Evolutionary conservation across 2,888 invertebrate species (phyloP), one percentile per base, ranked within the genome.

Genomic region (Acronicta alni): DNA sequence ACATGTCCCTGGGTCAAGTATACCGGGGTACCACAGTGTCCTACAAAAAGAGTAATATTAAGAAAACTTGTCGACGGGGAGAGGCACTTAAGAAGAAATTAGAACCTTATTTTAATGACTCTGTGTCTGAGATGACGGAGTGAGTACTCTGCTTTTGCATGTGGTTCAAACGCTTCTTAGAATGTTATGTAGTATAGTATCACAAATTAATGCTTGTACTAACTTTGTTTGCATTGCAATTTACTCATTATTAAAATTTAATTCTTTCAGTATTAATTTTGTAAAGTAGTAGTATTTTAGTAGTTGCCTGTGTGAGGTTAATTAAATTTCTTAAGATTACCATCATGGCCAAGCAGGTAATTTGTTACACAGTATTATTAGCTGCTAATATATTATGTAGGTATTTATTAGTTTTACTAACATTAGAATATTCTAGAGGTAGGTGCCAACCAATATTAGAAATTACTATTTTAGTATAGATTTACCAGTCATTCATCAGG

Each of bases 21-120:
- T 96, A 96, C 94, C 95, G 95, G 82, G 94, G 95, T 81, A 96
- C 96, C 46, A 96, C 96, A 52, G 88, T 95, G 74, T 94, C 94
- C 39, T 93, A 93, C 76, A 91, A 92, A 77, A 95, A 93, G 81
- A 90, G 89, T 70, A 90, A 89, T 71, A 90, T 95, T 80, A 96
- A 95, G 93, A 96, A 95, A 92, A 95, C 95, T 64, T 94, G 96
- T 89, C 95, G 88, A 73, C 90, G 93, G 79, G 91, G 92, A 67
- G 89, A 90, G 66, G 82, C 85, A 32, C 86, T 90, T 62, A 93
- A 88, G 78, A 87, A 81, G 77, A 86, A 77, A 65, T 77, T 89
- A 66, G 70, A 75, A 53, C 82, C 85, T 20, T 72, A 84, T 48
- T 83, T 86, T 69, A 70, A 81, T 54, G 69, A 76, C 57, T 58